Base-by-base conservation (phyloP, 2,888 invertebrate genomes). In the Drosophila recens region DNA sequence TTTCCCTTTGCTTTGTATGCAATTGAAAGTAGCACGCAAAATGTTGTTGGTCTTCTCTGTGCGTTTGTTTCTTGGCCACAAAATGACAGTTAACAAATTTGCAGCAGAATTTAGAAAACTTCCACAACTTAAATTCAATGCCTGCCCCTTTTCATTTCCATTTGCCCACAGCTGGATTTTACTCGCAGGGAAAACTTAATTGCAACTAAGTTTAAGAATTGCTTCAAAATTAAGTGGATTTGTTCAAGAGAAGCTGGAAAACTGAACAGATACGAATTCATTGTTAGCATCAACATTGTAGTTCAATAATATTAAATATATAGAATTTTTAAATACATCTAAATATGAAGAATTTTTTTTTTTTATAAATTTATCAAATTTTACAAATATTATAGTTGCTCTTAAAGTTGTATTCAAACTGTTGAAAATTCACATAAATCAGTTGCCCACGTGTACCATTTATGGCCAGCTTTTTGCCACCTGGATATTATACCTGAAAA, bases 1-100 rank as follows among this genome's bases (percentile, higher is more conserved):
- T n/a, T 53, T 45, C n/a, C 57, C 17, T 58, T 73, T 68, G 68
- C 58, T 56, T 54, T 59, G 63, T 59, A 43, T 54, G 43, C 61
- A 65, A 62, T 64, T 78, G 76, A 8, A 56, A 43, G 63, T 10
- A 57, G 45, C 58, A 56, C 30, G 43, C 48, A 67, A 71, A 68
- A 40, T 67, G 77, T 69, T 56, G 57, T 51, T 46, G 38, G 53
- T 51, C 65, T 48, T 53, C 43, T 63, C 51, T 49, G 58, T 61
- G 34, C 62, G 56, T 58, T 52, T 64, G 42, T 71, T 67, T 58
- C 70, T 51, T 61, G 51, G 64, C 78, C 79, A 71, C 81, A 74
- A 77, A 77, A 73, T 80, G 71, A 77, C 81, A 77, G 79, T 77
- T 80, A 71, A 70, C 68, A 73, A 80, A 71, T 79, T 73, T 80